phyloP scores from a whole-genome alignment of 2,888 invertebrate species.

The Drosophila lutescens region DNA sequence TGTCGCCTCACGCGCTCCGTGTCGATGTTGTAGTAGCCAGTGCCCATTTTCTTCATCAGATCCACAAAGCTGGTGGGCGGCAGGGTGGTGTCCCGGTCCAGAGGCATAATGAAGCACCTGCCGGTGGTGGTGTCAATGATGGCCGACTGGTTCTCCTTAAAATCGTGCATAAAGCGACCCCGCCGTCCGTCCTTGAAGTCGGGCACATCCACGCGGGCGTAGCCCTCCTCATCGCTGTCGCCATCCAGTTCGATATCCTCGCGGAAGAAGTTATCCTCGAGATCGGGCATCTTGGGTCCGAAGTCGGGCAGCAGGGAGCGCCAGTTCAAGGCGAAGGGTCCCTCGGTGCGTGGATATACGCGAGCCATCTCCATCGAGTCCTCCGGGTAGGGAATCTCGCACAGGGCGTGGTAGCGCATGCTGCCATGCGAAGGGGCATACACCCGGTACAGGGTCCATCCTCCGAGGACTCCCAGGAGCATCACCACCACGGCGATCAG shows the following conservation, averaged over 20 bases:
- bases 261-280: constrained; percentile 86
- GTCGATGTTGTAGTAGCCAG: constrained; percentile 92
- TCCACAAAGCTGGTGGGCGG: constrained; percentile 92
- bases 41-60: constrained; percentile 91
- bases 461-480: constrained; percentile 89
- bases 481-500: constrained; percentile 89
- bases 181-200: constrained; percentile 92
- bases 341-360: constrained; percentile 76
- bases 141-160: constrained; percentile 89
- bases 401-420: constrained; percentile 82
- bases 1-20: constrained; percentile 90
- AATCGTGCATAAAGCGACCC: constrained; percentile 96
- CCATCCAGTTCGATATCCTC: constrained; percentile 93
- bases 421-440: constrained; percentile 87
- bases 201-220: constrained; percentile 94
- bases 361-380: constrained; percentile 74
- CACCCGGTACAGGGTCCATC: constrained; percentile 90
- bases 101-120: constrained; percentile 95
- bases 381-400: constrained; percentile 83
- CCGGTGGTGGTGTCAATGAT: constrained; percentile 90
- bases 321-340: constrained; percentile 80
- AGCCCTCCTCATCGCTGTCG: constrained; percentile 86
- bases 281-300: constrained; percentile 17
- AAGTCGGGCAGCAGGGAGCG: constrained; percentile 68
- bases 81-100: constrained; percentile 91